A percentile compares a stretch with the other conserved stretches of the same genome.
Evolutionary conservation across 2,113 vertebrate genomes (phyloP).

Genomic region (Raja brachyura): DNA sequence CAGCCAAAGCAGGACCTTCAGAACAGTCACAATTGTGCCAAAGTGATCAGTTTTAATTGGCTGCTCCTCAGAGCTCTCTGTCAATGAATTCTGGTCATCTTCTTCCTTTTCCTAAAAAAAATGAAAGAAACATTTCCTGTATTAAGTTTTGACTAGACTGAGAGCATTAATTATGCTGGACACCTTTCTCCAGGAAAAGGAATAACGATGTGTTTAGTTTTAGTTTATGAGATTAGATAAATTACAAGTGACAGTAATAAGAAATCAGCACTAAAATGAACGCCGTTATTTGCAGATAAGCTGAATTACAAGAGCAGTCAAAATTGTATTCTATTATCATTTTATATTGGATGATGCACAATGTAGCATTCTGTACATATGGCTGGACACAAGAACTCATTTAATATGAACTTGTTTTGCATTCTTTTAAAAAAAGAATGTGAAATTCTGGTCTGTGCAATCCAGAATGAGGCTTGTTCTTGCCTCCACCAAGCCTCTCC

Average conservation of each 20-base stretch:
- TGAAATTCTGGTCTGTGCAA: background rate
- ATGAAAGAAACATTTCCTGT: background rate
- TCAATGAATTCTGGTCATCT: background rate
- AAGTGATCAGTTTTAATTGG: conserved; percentile 40
- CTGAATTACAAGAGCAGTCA: background rate
- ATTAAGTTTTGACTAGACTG: background rate
- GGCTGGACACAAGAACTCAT: background rate
- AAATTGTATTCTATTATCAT: background rate
- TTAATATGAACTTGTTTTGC: background rate
- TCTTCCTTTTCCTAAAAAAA: conserved; percentile 13
- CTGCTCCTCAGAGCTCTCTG: background rate
- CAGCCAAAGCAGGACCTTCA: conserved; percentile 82
- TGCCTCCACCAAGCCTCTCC: background rate
- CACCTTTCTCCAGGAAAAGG: background rate
- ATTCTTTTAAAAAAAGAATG: background rate
- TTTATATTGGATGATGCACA: too few species aligned
- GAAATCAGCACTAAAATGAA: background rate
- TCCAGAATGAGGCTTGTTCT: background rate
- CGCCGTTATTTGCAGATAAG: background rate
- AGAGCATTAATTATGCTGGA: background rate
- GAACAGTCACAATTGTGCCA: conserved; percentile 56
- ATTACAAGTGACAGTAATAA: background rate
- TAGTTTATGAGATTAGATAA: background rate
- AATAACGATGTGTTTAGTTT: background rate
- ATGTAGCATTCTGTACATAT: background rate